phyloP scores from a whole-genome alignment of 64 coral and sea anemone species.

The Cladopsammia gracilis region DNA sequence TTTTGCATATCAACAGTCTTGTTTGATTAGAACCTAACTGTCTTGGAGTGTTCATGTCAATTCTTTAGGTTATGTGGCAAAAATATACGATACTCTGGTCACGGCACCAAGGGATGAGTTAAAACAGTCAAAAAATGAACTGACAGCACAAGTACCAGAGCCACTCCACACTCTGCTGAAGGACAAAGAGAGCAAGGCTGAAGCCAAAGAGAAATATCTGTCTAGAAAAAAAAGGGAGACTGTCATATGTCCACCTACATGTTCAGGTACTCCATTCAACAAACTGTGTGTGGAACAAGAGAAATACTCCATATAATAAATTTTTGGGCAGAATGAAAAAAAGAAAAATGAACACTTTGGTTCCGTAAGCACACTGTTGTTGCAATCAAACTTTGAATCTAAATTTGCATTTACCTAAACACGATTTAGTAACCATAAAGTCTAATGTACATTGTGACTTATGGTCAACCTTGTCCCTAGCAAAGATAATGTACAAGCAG shows the following conservation, averaged over 20 bases:
- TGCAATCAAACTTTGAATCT: too few species aligned
- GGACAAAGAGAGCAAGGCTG: slow-evolving; percentile 48
- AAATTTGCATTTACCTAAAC: too few species aligned
- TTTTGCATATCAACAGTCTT: background rate
- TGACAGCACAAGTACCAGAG: slow-evolving; percentile 30
- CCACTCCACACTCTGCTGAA: slow-evolving; percentile 29
- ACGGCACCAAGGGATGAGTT: slow-evolving; percentile 58
- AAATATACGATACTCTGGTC: slow-evolving; percentile 47
- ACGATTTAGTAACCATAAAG: too few species aligned
- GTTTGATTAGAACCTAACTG: slow-evolving; percentile 4
- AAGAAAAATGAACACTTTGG: too few species aligned
- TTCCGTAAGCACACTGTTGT: too few species aligned
- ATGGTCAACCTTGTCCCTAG: too few species aligned
- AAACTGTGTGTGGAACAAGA: slow-evolving; percentile 10
- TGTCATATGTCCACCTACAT: slow-evolving; percentile 64
- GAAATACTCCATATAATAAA: background rate
- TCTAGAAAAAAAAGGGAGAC: slow-evolving; percentile 32
- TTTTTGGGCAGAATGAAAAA: too few species aligned
- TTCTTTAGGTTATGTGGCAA: slow-evolving; percentile 65
- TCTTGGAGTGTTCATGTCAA: slow-evolving; percentile 11
- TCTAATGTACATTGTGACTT: too few species aligned
- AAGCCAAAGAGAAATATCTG: slow-evolving; percentile 57
- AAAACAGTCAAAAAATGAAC: slow-evolving; percentile 43
- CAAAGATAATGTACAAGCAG: too few species aligned
- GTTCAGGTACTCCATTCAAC: slow-evolving; percentile 49